Base-by-base conservation (phyloP, 2,888 invertebrate genomes). In the Amblyjoppa proteus region DNA sequence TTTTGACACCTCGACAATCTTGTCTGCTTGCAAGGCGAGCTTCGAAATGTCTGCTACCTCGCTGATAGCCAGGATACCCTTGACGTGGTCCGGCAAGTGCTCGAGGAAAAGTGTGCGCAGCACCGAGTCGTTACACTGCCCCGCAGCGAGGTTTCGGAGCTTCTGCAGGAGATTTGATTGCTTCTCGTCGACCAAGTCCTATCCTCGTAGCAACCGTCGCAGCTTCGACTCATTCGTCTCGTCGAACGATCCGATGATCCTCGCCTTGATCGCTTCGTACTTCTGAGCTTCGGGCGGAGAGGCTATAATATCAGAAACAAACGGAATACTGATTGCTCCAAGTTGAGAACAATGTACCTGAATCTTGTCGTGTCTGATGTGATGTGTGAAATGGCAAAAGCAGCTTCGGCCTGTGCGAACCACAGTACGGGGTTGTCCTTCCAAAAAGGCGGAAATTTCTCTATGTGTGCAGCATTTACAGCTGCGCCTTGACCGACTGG, bases 391-490 rank as follows among this genome's bases (percentile, higher is more conserved):
- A 41, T 66, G 2, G 28, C 31, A 78, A 88, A 88, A 20, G 75
- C 66, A 0, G 87, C 70, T 51, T 88, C 88, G 9, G 87, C 51
- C 31, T 86, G 83, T 7, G 11, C 28, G 31, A 88, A 86, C 87
- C 87, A 89, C 2, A 88, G 58, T 11, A 61, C 66, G 2, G 84
- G 69, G 5, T 86, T 80, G 25, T 74, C 66, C 25, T 76, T 81
- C 88, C 86, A 88, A 58, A 87, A 86, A 0, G 83, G 83, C 25
- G 86, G 84, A 16, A 88, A 53, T 74, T 80, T 87, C 5, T 74
- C 61, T 6, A 16, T 11, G 0, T 34, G 31, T 5, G 61, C 4
- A 7, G 3, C 61, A 3, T 61, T 61, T 3, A 61, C 34, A 0
- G 9, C 28, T 58, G 58, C 6, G 9, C 3, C 61, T 34, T 31